Conservation (phyloP, 2,888 invertebrate species). For the Caenorhabditis sp. region DNA sequence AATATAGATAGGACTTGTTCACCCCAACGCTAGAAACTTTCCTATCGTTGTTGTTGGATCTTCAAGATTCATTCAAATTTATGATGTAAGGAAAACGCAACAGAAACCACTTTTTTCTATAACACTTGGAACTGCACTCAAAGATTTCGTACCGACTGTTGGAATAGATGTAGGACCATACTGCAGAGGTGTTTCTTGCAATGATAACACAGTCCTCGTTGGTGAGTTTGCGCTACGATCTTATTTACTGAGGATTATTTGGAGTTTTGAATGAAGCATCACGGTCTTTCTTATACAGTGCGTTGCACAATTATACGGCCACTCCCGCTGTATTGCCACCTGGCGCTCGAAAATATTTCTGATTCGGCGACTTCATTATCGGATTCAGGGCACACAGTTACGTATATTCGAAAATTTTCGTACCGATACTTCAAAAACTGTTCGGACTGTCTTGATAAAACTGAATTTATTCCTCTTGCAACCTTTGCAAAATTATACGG, state of each 20-base stretch:
- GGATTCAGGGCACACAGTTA: too few species aligned
- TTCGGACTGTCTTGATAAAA: too few species aligned
- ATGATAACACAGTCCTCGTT: conserved; percentile 71
- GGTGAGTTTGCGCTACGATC: too few species aligned
- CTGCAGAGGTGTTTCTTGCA: conserved; percentile 68
- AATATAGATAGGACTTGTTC: conserved; percentile 67
- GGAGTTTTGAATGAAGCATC: neutral
- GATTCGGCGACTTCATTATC: too few species aligned
- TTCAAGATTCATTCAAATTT: conserved; percentile 53
- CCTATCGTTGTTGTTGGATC: conserved; percentile 70
- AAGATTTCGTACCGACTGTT: neutral
- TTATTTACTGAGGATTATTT: neutral
- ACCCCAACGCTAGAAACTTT: conserved; percentile 64
- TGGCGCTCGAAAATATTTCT: too few species aligned
- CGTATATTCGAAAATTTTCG: too few species aligned
- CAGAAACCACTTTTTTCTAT: conserved; percentile 22
- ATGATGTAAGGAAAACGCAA: conserved; percentile 43
- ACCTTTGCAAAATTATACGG: too few species aligned
- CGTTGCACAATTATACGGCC: too few species aligned
- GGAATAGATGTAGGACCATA: conserved; percentile 38
- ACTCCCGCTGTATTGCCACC: too few species aligned
- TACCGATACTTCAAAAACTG: too few species aligned
- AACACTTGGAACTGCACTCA: neutral
- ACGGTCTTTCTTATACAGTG: neutral
- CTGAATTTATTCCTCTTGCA: too few species aligned